These are phyloP conservation scores for Phymastichus coffea DNA, from an alignment of 1,140 invertebrate species.

Conservation along the genomic window DNA sequence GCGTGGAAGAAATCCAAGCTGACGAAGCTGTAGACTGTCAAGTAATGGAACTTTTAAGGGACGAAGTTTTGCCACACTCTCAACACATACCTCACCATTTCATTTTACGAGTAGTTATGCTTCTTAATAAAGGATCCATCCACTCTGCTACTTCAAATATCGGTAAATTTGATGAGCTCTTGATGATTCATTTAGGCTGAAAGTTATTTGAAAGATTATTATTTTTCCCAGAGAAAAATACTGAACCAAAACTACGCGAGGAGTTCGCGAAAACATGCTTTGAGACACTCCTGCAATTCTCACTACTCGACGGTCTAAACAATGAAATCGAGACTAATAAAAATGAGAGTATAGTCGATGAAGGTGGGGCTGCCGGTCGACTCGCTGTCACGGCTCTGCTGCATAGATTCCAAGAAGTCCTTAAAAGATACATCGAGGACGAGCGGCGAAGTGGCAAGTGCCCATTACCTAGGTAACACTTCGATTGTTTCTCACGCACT, in stretches of 20 bases:
- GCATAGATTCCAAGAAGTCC: slow-evolving; percentile 90
- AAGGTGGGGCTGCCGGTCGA: slow-evolving; percentile 71
- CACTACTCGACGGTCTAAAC: slow-evolving; percentile 69
- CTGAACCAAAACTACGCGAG: slow-evolving; percentile 83
- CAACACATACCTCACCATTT: slow-evolving; percentile 81
- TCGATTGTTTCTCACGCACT: no score
- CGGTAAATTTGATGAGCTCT: slow-evolving; percentile 36
- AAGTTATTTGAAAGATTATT: no score
- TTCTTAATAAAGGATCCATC: slow-evolving; percentile 92
- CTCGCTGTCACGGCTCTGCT: slow-evolving; percentile 88
- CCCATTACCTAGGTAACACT: slow-evolving; percentile 77
- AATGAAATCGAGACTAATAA: slow-evolving; percentile 49
- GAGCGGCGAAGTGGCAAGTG: slow-evolving; percentile 87
- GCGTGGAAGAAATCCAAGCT: slow-evolving; percentile 77
- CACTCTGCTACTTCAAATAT: slow-evolving; percentile 74
- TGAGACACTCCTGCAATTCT: slow-evolving; percentile 93
- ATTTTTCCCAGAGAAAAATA: slow-evolving; percentile 61
- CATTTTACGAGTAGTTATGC: slow-evolving; percentile 81
- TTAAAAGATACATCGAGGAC: slow-evolving; percentile 85
- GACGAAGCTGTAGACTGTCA: slow-evolving; percentile 86
- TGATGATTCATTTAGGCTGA: neutral
- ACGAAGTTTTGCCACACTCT: slow-evolving; percentile 83
- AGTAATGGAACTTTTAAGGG: slow-evolving; percentile 80
- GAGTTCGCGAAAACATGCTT: slow-evolving; percentile 96
- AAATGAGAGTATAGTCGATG: slow-evolving; percentile 46